Evolutionary conservation across 2,113 vertebrate genomes (phyloP), one percentile per base, ranked within the genome.

Genomic region (Passer montanus): DNA sequence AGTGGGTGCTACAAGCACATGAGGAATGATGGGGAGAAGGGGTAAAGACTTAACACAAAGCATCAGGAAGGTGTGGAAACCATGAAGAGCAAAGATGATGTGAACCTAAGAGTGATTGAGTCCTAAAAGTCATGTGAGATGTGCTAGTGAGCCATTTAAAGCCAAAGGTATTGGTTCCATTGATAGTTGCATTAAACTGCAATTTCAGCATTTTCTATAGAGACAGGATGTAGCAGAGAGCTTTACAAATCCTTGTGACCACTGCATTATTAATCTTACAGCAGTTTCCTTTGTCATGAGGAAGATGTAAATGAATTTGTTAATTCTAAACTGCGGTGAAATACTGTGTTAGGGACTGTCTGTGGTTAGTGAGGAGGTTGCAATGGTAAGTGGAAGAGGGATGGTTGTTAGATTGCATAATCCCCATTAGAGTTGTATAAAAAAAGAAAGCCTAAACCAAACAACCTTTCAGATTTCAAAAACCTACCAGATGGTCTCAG

Each of bases 401-500:
- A 77, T 47, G 30, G 64, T 79, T 87, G 35, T 62, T 88, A 59
- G 31, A 67, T 87, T 95, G 67, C 74, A 56, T 93, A 93, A 95
- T 73, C 21, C 35, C 24, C 33, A 23, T 62, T 53, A 62, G 50
- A 86, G n/a, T 37, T 84, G 44, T 49, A 84, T 53, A 58, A 60
- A 67, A 56, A 56, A 59, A 39, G 44, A 59, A 44, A 56, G 15
- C 17, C 33, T 27, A 83, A 84, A 31, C 24, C 31, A 68, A 89
- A 28, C 60, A 78, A 47, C 67, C 28, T 72, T 94, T 87, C 63
- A n/a, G 46, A 90, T 52, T 44, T 80, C 18, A 67, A 76, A 69
- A 63, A 56, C 22, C 22, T 77, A 58, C 68, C 28, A 76, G 46
- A 35, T 79, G 33, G 35, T 90, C 27, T 69, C 82, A 67, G 35